Percentiles rank a stretch among this genome's conserved stretches.
Conservation (phyloP, 2,797 vertebrate species). For the Chelon labrosus region DNA sequence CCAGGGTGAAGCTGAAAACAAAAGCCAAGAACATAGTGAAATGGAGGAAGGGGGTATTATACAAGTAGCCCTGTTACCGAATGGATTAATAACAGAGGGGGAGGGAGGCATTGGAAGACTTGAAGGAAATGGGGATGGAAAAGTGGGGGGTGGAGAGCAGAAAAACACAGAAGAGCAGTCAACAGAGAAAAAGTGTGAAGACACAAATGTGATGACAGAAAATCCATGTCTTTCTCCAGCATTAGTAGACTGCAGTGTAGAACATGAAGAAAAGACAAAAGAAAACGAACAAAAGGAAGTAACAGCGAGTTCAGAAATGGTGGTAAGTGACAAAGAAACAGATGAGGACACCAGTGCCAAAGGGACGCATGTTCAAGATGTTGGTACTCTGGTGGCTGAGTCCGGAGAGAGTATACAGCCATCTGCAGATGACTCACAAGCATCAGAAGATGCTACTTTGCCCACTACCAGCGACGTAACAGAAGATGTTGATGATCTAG, state of each 20-base stretch:
- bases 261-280: neutral
- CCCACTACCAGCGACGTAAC: neutral
- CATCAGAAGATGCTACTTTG: neutral
- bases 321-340: neutral
- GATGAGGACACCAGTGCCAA: neutral
- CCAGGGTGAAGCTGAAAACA: neutral
- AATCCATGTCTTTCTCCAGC: neutral
- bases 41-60: slow-evolving; percentile 24
- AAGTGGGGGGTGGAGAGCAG: slow-evolving; percentile 14
- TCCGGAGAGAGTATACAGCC: neutral
- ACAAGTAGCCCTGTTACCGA: slow-evolving; percentile 20
- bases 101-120: slow-evolving; percentile 1
- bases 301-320: neutral
- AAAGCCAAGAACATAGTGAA: slow-evolving; percentile 21
- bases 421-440: neutral
- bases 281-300: neutral
- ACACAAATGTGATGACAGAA: neutral
- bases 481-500: neutral
- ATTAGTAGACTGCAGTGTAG: slow-evolving; percentile 4
- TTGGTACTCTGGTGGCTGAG: slow-evolving; percentile 2
- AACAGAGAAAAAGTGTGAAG: slow-evolving; percentile 6
- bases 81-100: slow-evolving; percentile 18
- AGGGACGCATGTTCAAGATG: neutral
- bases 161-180: slow-evolving; percentile 2
- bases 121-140: neutral